These are phyloP conservation scores for Boloria selene DNA, from an alignment of 2,888 invertebrate genomes.

Conservation along the genomic window DNA sequence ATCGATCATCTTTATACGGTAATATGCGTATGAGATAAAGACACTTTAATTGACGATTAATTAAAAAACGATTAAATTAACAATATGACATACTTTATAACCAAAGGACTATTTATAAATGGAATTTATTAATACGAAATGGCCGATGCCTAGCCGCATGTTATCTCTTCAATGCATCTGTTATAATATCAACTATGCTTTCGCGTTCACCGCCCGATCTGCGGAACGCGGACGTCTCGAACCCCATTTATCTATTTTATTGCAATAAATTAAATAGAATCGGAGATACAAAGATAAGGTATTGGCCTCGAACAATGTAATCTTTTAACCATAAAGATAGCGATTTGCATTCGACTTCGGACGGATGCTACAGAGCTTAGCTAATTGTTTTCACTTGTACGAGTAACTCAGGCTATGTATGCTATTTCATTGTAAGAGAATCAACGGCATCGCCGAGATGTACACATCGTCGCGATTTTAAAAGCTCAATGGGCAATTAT, in stretches of 20 bases:
- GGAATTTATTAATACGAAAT: conserved; percentile 20
- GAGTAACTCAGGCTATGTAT: conserved; percentile 62
- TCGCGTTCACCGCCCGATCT: conserved; percentile 46
- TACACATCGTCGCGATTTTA: conserved; percentile 56
- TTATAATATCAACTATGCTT: conserved; percentile 56
- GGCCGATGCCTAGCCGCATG: conserved; percentile 30
- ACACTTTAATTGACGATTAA: no score
- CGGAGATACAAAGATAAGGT: conserved; percentile 74
- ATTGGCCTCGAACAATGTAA: conserved; percentile 75
- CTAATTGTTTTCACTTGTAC: conserved; percentile 70
- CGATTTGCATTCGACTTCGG: conserved; percentile 78
- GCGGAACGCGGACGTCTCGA: conserved; percentile 75
- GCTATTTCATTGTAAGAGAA: conserved; percentile 73
- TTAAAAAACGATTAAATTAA: no score
- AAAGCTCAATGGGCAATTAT: conserved; percentile 75
- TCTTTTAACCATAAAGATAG: conserved; percentile 78
- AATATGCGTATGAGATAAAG: no score
- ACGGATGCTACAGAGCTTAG: conserved; percentile 53
- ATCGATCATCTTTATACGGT: neutral
- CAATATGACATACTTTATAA: neutral
- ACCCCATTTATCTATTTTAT: conserved; percentile 76
- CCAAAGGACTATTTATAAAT: neutral
- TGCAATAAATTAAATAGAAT: conserved; percentile 77
- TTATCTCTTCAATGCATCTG: conserved; percentile 57
- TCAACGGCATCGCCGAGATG: conserved; percentile 60